Percentiles rank a stretch among this genome's conserved stretches.
These are phyloP conservation scores for Danaus chrysippus DNA, from an alignment of 2,888 invertebrate species.

Conservation along the genomic window DNA sequence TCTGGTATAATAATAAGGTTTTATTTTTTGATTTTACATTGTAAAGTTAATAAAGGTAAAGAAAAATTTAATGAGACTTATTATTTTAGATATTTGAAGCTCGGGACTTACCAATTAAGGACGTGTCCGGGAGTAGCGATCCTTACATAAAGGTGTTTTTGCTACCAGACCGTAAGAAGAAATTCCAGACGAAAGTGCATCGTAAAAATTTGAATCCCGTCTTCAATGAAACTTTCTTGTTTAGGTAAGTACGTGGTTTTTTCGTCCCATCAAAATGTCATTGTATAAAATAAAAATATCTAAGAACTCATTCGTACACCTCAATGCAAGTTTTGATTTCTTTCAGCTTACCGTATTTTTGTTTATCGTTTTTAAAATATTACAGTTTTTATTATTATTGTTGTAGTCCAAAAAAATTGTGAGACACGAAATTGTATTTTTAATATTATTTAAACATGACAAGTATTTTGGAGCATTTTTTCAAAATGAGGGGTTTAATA, in stretches of 20 bases:
- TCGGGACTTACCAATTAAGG: constrained; percentile 89
- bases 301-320: neutral
- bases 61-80: neutral
- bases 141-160: constrained; percentile 93
- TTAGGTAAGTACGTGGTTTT: constrained; percentile 77
- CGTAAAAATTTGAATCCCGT: constrained; percentile 89
- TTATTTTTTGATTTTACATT: neutral
- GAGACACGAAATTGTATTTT: too few species aligned
- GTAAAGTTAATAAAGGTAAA: neutral
- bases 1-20: too few species aligned
- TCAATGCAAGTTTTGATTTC: too few species aligned
- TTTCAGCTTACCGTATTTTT: too few species aligned
- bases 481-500: too few species aligned
- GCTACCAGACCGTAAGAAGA: constrained; percentile 90
- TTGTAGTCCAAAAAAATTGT: too few species aligned
- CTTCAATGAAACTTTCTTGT: constrained; percentile 91
- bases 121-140: constrained; percentile 90
- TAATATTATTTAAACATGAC: too few species aligned
- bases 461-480: too few species aligned
- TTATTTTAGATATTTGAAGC: constrained; percentile 82
- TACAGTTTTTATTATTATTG: too few species aligned
- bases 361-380: too few species aligned
- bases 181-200: constrained; percentile 91
- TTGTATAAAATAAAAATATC: neutral
- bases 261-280: too few species aligned